Conservation (phyloP, 2,888 invertebrate species). For the Meta bourneti region DNA sequence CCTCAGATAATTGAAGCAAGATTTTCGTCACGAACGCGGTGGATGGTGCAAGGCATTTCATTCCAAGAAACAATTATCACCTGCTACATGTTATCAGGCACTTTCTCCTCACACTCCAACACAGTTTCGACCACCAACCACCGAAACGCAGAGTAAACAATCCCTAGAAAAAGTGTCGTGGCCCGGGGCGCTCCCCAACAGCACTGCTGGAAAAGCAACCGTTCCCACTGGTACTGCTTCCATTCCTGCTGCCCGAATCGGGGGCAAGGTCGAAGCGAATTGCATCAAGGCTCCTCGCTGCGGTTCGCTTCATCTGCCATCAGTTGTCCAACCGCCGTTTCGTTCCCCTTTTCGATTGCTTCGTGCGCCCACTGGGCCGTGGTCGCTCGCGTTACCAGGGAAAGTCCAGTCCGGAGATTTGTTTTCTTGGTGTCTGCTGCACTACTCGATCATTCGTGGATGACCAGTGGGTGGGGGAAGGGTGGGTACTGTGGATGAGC, state of each 20-base stretch:
- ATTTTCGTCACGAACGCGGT: too few species aligned
- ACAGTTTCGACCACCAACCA: too few species aligned
- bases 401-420: neutral
- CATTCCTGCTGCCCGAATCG: neutral
- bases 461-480: too few species aligned
- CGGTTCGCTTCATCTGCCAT: neutral
- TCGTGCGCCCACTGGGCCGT: neutral
- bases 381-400: neutral
- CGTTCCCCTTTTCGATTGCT: neutral
- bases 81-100: too few species aligned
- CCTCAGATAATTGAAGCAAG: too few species aligned
- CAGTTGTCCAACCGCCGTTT: neutral
- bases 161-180: neutral
- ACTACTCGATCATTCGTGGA: too few species aligned
- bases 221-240: neutral
- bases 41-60: too few species aligned
- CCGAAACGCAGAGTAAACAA: neutral
- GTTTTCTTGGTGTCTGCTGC: neutral
- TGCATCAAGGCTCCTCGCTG: conserved; percentile 45
- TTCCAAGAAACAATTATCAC: too few species aligned
- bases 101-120: too few species aligned
- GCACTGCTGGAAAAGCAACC: neutral
- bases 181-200: neutral
- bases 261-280: conserved; percentile 45
- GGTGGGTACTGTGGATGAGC: too few species aligned